Evolutionary conservation across 2,113 vertebrate species (phyloP).

Genomic region (Lanius collurio): DNA sequence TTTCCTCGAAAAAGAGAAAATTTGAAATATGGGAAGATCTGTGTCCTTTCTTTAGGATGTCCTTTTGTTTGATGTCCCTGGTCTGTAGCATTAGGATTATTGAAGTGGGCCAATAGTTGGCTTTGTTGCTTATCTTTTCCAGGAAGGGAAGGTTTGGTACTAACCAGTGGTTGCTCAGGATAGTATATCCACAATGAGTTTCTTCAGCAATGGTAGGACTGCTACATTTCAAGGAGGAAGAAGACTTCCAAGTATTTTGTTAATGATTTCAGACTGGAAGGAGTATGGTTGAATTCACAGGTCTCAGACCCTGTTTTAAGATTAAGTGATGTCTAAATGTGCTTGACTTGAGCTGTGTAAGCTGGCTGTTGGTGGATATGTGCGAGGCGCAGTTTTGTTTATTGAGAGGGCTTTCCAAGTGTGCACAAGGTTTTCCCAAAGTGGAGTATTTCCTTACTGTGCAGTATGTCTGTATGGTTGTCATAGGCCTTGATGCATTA

Average conservation of each 20-base stretch:
- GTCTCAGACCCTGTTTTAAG: background rate
- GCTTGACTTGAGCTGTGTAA: background rate
- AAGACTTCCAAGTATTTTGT: background rate
- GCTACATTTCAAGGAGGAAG: background rate
- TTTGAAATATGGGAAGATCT: background rate
- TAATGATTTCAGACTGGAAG: background rate
- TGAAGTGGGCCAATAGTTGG: background rate
- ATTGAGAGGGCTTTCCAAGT: background rate
- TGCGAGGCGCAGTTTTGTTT: rapidly evolving
- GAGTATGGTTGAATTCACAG: background rate
- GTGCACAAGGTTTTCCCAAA: background rate
- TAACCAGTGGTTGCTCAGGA: background rate
- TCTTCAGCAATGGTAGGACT: background rate
- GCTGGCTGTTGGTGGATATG: background rate
- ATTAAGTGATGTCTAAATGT: background rate
- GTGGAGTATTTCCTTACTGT: background rate
- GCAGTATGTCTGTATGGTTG: background rate
- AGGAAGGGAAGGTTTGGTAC: background rate
- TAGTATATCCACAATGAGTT: background rate
- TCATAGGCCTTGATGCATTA: background rate
- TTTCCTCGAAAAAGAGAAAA: background rate
- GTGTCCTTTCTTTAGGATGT: background rate
- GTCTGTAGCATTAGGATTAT: background rate
- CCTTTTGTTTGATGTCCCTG: background rate
- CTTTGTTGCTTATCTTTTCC: background rate